Evolutionary conservation across 2,797 vertebrate genomes (phyloP).

Genomic region (Eidolon dupreanum): DNA sequence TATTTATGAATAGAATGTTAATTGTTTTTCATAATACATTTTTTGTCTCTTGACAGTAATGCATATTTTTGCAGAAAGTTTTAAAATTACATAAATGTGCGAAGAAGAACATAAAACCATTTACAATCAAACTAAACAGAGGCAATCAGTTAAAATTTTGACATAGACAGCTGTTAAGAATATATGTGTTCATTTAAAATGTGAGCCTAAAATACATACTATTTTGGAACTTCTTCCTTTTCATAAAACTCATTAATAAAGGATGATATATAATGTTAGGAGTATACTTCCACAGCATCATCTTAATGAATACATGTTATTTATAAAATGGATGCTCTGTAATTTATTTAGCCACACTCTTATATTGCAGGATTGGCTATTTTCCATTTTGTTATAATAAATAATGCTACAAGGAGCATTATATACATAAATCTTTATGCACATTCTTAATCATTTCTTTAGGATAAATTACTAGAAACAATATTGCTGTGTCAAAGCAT

Average conservation of each 20-base stretch:
- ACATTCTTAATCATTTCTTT: slow-evolving; percentile 72
- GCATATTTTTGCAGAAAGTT: neutral
- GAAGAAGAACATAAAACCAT: neutral
- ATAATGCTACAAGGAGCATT: slow-evolving; percentile 60
- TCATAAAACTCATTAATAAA: slow-evolving; percentile 16
- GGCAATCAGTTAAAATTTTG: neutral
- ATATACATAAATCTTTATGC: slow-evolving; percentile 68
- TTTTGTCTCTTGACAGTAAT: neutral
- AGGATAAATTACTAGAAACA: slow-evolving; percentile 68
- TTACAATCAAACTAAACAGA: neutral
- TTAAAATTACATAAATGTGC: neutral
- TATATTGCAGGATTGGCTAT: slow-evolving; percentile 49
- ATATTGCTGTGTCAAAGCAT: slow-evolving; percentile 68
- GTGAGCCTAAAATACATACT: neutral
- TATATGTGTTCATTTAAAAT: neutral
- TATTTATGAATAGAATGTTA: neutral
- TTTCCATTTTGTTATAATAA: slow-evolving; percentile 70
- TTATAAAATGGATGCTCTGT: slow-evolving; percentile 18
- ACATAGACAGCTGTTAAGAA: neutral
- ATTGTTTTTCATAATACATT: neutral
- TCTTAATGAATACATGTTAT: slow-evolving; percentile 40
- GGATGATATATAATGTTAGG: slow-evolving; percentile 26
- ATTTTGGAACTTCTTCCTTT: neutral
- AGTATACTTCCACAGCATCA: neutral
- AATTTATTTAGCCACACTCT: slow-evolving; percentile 53